Conservation (phyloP, 2,888 invertebrate species). For the Ennomos fuscantarius region DNA sequence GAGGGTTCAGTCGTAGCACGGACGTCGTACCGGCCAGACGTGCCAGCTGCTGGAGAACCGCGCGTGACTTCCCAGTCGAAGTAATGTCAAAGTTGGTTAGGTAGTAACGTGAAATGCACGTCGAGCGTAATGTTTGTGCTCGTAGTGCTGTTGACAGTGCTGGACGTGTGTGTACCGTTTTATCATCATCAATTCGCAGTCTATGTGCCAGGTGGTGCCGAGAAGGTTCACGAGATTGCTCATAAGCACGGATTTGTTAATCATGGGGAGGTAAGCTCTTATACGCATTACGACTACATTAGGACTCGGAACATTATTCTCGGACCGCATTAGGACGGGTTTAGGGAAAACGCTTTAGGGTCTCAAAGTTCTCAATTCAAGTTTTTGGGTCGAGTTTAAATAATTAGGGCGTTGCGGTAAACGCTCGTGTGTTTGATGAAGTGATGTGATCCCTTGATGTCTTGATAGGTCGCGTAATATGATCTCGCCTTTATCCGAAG, state of each 20-base stretch:
- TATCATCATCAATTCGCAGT: slow-evolving; percentile 89
- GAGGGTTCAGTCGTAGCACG: slow-evolving; percentile 62
- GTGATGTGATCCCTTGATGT: background rate
- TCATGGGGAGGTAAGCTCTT: slow-evolving; percentile 75
- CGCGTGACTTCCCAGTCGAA: slow-evolving; percentile 23
- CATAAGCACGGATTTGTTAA: slow-evolving; percentile 78
- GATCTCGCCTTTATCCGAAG: slow-evolving; percentile 15
- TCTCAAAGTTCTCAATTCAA: slow-evolving; percentile 18
- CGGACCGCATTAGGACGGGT: slow-evolving; percentile 2
- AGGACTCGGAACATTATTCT: slow-evolving; percentile 7
- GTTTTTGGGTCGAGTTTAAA: slow-evolving; percentile 14
- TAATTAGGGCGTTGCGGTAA: slow-evolving; percentile 21
- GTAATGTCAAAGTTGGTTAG: slow-evolving; percentile 46
- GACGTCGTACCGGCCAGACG: slow-evolving; percentile 55
- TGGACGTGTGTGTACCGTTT: slow-evolving; percentile 75
- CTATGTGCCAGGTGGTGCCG: slow-evolving; percentile 85
- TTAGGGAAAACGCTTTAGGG: slow-evolving; percentile 7
- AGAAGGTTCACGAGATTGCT: slow-evolving; percentile 70
- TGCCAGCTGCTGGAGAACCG: slow-evolving; percentile 29
- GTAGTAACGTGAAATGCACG: slow-evolving; percentile 76
- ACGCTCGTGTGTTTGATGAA: slow-evolving; percentile 5
- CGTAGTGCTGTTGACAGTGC: slow-evolving; percentile 73
- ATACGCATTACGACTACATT: slow-evolving; percentile 2
- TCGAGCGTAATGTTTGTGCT: slow-evolving; percentile 74
- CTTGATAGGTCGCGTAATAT: slow-evolving; percentile 17